Percentiles rank a stretch among this genome's conserved stretches.
Evolutionary conservation across 2,113 vertebrate genomes (phyloP).

Genomic region (Falcunculus frontatus): DNA sequence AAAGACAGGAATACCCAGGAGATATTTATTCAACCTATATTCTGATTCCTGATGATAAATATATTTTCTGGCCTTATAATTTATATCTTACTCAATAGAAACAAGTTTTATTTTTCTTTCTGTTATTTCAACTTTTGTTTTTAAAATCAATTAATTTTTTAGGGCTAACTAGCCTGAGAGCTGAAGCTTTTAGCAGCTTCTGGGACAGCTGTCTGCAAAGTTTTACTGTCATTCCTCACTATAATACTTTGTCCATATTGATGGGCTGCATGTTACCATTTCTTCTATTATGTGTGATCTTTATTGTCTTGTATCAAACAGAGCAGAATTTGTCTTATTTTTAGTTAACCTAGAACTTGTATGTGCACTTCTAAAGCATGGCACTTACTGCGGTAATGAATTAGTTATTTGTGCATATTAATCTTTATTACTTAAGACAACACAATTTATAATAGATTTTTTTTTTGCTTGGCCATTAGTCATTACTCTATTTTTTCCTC

Average conservation of each 20-base stretch:
- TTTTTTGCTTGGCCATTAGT: neutral
- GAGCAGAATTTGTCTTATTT: neutral
- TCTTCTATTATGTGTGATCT: neutral
- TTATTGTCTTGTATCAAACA: neutral
- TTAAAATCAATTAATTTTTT: neutral
- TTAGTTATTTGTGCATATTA: neutral
- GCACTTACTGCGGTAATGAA: neutral
- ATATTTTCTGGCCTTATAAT: neutral
- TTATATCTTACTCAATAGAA: neutral
- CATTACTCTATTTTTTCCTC: neutral
- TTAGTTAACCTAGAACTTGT: neutral
- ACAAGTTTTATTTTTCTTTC: neutral
- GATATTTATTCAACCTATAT: neutral
- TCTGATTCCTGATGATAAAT: neutral
- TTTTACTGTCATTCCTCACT: neutral
- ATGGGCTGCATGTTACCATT: neutral
- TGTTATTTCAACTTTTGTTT: neutral
- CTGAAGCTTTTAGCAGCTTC: neutral
- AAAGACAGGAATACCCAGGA: neutral
- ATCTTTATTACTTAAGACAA: neutral
- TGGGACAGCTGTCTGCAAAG: neutral
- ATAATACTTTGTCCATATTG: neutral
- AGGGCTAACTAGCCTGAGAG: neutral
- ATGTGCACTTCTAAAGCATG: neutral
- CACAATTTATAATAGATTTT: neutral